Percentiles rank a stretch among this genome's conserved stretches.
Evolutionary conservation across 2,888 invertebrate species (phyloP).

Genomic region (Acronicta alni): DNA sequence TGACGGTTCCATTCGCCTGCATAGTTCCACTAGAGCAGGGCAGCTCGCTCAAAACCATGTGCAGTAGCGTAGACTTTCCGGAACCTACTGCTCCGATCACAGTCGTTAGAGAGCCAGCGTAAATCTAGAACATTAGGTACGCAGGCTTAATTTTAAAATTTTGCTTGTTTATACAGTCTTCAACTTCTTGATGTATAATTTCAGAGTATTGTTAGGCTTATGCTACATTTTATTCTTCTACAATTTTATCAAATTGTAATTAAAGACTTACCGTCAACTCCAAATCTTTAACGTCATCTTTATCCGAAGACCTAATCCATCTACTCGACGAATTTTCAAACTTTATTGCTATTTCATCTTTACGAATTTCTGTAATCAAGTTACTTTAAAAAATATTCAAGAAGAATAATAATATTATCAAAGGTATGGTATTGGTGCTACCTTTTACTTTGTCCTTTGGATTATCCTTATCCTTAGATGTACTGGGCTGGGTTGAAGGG

Average conservation of each 20-base stretch:
- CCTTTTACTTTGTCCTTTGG: constrained; percentile 60
- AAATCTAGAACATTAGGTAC: constrained; percentile 66
- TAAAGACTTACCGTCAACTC: constrained; percentile 75
- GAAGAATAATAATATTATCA: neutral
- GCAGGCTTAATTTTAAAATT: neutral
- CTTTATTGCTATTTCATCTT: constrained; percentile 66
- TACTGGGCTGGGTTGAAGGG: constrained; percentile 57
- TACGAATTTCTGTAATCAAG: constrained; percentile 52
- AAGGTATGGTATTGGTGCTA: constrained; percentile 1
- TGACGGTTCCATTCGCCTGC: constrained; percentile 90
- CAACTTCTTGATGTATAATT: too few relatives aligned
- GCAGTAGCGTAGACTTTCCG: constrained; percentile 90
- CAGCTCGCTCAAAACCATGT: constrained; percentile 93
- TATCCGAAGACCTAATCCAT: constrained; percentile 82
- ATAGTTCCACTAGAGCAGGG: constrained; percentile 90
- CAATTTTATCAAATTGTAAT: neutral
- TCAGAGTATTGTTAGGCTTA: too few relatives aligned
- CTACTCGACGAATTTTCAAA: constrained; percentile 84
- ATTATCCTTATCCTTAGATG: constrained; percentile 63
- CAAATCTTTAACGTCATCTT: constrained; percentile 82
- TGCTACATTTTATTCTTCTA: too few relatives aligned
- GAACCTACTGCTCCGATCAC: constrained; percentile 90
- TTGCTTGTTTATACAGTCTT: too few relatives aligned
- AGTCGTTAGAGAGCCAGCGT: constrained; percentile 86
- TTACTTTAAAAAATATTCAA: neutral